These are phyloP conservation scores for Scolopax bukidnonensis DNA, from an alignment of 2,797 vertebrate genomes.

Conservation along the genomic window DNA sequence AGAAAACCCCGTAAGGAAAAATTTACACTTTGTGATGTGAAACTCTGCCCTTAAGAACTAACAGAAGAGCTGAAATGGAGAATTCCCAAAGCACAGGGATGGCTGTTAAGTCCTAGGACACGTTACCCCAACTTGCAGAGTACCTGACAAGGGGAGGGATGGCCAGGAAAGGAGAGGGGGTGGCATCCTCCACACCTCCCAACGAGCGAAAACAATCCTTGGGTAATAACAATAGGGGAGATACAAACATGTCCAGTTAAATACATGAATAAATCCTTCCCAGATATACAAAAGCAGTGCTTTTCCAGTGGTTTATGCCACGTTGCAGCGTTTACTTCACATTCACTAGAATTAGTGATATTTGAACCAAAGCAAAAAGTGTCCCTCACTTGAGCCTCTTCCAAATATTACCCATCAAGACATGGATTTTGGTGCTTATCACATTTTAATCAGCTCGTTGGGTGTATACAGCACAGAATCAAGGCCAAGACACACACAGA, in stretches of 20 bases:
- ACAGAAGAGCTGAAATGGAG: not conserved
- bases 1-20: not conserved
- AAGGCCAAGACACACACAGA: not conserved
- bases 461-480: not conserved
- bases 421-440: not conserved
- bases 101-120: not conserved
- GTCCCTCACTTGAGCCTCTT: not conserved
- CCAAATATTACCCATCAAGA: not conserved
- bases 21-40: not conserved
- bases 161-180: not conserved
- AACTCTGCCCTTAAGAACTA: not conserved
- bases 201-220: not conserved
- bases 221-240: not conserved
- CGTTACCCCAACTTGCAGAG: not conserved
- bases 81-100: not conserved
- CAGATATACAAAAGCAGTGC: not conserved
- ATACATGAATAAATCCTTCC: not conserved
- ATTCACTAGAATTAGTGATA: not conserved
- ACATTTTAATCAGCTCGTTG: not conserved
- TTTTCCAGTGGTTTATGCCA: not conserved
- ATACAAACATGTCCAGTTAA: not conserved
- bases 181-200: not conserved
- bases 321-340: not conserved
- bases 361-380: not conserved
- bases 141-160: fast-evolving